Evolutionary conservation across 2,888 invertebrate genomes (phyloP).

Genomic region (Minunthozetes semirufus): DNA sequence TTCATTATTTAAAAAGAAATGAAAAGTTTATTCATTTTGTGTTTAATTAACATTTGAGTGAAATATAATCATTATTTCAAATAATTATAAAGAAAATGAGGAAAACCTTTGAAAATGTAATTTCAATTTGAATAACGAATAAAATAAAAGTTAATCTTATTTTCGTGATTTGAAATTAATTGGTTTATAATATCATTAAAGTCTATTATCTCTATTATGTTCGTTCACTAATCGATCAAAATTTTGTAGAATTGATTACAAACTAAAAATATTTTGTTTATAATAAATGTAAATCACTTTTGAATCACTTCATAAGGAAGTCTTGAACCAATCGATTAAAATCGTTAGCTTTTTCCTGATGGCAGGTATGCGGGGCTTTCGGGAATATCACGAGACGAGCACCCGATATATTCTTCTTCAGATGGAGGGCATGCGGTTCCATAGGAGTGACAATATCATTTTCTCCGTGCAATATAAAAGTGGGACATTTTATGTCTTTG

Average conservation of each 20-base stretch:
- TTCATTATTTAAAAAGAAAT: background rate
- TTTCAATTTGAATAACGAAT: too few relatives aligned
- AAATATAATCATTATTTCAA: too few relatives aligned
- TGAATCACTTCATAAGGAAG: constrained; percentile 50
- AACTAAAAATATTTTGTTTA: too few relatives aligned
- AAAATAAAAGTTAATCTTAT: too few relatives aligned
- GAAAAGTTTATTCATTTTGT: background rate
- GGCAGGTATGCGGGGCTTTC: constrained; percentile 79
- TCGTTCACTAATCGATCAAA: too few relatives aligned
- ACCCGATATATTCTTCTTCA: constrained; percentile 60
- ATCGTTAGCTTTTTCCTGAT: constrained; percentile 67
- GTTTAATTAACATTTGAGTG: background rate
- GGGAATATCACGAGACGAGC: constrained; percentile 67
- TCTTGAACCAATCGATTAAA: constrained; percentile 68
- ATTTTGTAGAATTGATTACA: too few relatives aligned
- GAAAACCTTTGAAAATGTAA: too few relatives aligned
- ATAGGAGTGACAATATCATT: constrained; percentile 61
- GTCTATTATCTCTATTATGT: too few relatives aligned
- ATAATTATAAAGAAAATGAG: too few relatives aligned
- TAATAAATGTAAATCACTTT: too few relatives aligned
- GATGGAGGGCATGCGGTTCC: constrained; percentile 65
- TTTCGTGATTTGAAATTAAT: too few relatives aligned
- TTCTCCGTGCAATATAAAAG: constrained; percentile 72
- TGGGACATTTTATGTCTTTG: constrained; percentile 63
- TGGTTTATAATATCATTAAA: too few relatives aligned